Evolutionary conservation across 2,888 invertebrate genomes (phyloP), one percentile per base, ranked within the genome.

Genomic region (Muscina levida): DNA sequence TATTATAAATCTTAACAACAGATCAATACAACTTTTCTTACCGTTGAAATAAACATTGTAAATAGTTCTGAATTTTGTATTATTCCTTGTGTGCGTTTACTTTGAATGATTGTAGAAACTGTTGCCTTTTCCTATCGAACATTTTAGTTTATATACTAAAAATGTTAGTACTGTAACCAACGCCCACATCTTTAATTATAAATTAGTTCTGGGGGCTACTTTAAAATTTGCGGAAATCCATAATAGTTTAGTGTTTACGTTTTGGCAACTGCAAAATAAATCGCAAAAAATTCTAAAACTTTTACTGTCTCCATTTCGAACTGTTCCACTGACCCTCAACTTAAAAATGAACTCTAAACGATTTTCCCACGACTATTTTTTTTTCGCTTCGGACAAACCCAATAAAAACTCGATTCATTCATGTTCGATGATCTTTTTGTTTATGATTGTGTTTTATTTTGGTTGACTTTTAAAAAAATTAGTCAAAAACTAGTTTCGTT

Each of bases 81-180:
- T 31, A 5, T 31, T 3, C 31, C 31, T 31, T 31, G 31, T 31
- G n/a, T 46, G 17, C n/a, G 44, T n/a, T 10, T 22, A 19, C 13
- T 48, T 37, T 57, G 82, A 77, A 24, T 76, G 42, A 11, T 46
- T 0, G n/a, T 8, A 15, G 42, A 51, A 51, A 75, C 51, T 70
- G 51, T 62, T 75, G 53, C 59, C 31, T n/a, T 53, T 76, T 31
- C 13, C 4, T n/a, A 1, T 17, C 8, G 31, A n/a, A 10, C 0
- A 1, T 17, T 74, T 72, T 82, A 81, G 84, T 85, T 88, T 87
- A 66, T 87, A 87, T 87, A 87, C 78, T 71, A 83, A 81, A 74
- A 65, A 62, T 42, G n/a, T 53, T 53, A 48, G 51, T 13, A 24
- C 48, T 68, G 37, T 19, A 11, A n/a, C 19, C 42, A 65, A 37